Evolutionary conservation across 1,140 invertebrate genomes (phyloP).

Genomic region (Dermatophagoides farinae): DNA sequence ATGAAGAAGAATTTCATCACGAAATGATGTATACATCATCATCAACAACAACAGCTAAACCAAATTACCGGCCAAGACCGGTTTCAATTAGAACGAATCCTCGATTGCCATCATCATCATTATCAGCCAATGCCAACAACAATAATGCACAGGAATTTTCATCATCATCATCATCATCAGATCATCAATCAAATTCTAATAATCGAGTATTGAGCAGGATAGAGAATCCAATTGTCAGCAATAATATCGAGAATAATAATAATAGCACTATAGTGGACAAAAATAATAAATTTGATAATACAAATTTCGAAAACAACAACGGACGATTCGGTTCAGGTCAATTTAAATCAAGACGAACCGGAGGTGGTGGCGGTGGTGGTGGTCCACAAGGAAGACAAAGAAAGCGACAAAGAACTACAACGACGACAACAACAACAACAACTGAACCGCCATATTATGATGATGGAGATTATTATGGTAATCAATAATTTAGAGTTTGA

Average conservation of each 20-base stretch:
- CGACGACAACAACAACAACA: conserved; percentile 17
- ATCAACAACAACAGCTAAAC: neutral
- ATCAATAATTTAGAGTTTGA: neutral
- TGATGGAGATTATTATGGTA: conserved; percentile 7
- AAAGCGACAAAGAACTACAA: conserved; percentile 7
- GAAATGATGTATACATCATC: neutral
- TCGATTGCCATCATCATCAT: neutral
- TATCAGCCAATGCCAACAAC: too few species aligned
- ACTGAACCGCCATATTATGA: neutral
- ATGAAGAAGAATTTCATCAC: conserved; percentile 8
- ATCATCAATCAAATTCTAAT: too few species aligned
- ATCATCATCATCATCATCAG: too few species aligned
- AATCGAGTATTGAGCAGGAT: too few species aligned
- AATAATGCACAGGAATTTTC: too few species aligned
- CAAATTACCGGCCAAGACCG: neutral
- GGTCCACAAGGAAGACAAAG: neutral
- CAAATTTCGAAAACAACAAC: too few species aligned
- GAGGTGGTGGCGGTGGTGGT: neutral
- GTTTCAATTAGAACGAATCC: neutral
- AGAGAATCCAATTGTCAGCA: too few species aligned
- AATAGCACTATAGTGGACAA: too few species aligned
- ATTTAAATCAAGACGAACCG: neutral
- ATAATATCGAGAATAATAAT: neutral
- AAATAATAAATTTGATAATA: neutral
- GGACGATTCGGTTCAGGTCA: neutral